Conservation (phyloP, 2,888 invertebrate species). For the Thalpophila matura region DNA sequence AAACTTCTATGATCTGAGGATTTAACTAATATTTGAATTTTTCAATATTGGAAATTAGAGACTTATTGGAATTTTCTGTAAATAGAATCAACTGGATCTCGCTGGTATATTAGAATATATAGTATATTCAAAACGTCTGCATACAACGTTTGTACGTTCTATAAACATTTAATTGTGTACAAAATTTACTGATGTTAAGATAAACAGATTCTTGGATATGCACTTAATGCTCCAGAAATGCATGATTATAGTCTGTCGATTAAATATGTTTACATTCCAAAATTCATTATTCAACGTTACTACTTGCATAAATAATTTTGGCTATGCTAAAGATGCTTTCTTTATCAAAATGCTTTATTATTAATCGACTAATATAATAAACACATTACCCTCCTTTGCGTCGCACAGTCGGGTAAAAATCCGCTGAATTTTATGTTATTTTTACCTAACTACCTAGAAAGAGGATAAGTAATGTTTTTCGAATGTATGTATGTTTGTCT, state of each 20-base stretch:
- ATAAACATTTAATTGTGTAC: conserved; percentile 15
- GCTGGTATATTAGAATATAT: neutral
- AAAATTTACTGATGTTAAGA: conserved; percentile 22
- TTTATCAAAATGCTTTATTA: no score
- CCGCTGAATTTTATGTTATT: no score
- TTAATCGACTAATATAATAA: no score
- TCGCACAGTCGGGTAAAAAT: no score
- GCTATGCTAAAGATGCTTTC: no score
- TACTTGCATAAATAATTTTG: no score
- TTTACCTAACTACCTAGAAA: no score
- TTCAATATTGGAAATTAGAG: neutral
- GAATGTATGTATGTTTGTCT: no score
- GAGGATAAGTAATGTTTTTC: no score
- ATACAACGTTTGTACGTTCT: no score
- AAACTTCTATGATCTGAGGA: no score
- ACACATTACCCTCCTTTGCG: no score
- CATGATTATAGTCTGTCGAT: conserved; percentile 8
- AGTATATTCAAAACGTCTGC: neutral
- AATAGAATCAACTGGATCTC: neutral
- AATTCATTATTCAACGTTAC: neutral
- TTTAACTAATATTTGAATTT: neutral
- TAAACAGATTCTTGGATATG: conserved; percentile 38
- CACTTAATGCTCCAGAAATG: conserved; percentile 3
- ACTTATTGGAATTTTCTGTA: neutral
- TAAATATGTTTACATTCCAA: conserved; percentile 23